Evolutionary conservation across 2,888 invertebrate species (phyloP).

Genomic region (Anorthoa munda): DNA sequence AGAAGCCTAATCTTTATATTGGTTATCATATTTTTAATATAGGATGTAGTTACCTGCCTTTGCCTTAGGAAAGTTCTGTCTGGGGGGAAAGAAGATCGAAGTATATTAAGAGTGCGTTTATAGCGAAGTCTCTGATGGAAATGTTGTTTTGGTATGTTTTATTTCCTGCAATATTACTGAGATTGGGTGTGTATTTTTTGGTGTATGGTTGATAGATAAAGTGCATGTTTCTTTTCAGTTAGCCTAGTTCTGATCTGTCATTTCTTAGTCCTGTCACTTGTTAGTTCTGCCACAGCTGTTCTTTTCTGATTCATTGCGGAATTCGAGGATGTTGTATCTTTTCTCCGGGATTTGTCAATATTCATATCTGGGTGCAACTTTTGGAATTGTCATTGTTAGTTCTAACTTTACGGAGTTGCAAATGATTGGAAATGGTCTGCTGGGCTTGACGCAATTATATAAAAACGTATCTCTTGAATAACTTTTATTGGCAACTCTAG

Average conservation of each 20-base stretch:
- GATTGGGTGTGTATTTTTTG: neutral
- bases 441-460: too few relatives aligned
- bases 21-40: conserved; percentile 60
- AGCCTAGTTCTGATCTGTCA: neutral
- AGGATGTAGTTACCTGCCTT: conserved; percentile 14
- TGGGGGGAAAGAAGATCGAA: conserved; percentile 25
- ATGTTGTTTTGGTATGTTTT: neutral
- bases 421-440: too few relatives aligned
- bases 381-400: too few relatives aligned
- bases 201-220: neutral
- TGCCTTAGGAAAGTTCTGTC: conserved; percentile 5
- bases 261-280: too few relatives aligned
- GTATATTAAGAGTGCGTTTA: conserved; percentile 5
- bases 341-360: too few relatives aligned
- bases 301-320: too few relatives aligned
- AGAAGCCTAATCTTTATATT: conserved; percentile 64
- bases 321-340: too few relatives aligned
- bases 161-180: neutral
- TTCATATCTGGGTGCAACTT: too few relatives aligned
- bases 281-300: too few relatives aligned
- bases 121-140: neutral
- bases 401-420: too few relatives aligned
- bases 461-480: too few relatives aligned
- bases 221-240: neutral
- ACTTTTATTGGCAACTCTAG: too few relatives aligned